These are phyloP conservation scores for Lycaena phlaeas DNA, from an alignment of 2,888 invertebrate species.

Conservation along the genomic window DNA sequence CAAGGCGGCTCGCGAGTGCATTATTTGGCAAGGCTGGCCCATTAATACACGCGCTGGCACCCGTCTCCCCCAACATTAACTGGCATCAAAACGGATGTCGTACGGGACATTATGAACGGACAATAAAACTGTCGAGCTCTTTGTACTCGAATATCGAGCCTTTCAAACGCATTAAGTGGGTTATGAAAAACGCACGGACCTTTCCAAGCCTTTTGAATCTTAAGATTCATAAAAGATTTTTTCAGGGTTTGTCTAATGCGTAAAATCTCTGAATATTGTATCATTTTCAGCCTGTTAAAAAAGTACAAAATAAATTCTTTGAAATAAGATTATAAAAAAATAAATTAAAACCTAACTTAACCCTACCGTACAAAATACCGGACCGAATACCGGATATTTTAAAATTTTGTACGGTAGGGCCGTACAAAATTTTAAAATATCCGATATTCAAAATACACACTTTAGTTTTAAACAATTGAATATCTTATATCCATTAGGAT, in stretches of 20 bases:
- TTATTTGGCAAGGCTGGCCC: slow-evolving; percentile 54
- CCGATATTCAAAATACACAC: too few species aligned
- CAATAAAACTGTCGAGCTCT: slow-evolving; percentile 53
- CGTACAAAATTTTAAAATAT: too few species aligned
- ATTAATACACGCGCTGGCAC: slow-evolving; percentile 59
- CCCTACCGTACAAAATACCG: too few species aligned
- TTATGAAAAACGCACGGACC: slow-evolving; percentile 9
- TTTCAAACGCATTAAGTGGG: slow-evolving; percentile 16
- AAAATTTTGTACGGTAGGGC: too few species aligned
- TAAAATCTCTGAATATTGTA: too few species aligned
- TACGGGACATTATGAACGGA: slow-evolving; percentile 57
- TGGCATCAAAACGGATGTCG: slow-evolving; percentile 63
- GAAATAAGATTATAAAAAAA: too few species aligned
- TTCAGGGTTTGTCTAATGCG: not conserved
- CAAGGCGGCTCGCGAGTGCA: slow-evolving; percentile 35
- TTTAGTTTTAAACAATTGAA: too few species aligned
- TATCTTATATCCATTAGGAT: too few species aligned
- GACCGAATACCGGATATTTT: too few species aligned
- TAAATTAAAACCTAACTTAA: too few species aligned
- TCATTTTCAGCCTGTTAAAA: too few species aligned
- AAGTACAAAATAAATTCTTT: too few species aligned
- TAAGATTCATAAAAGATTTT: not conserved
- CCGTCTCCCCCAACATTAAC: slow-evolving; percentile 50
- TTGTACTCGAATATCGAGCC: slow-evolving; percentile 23
- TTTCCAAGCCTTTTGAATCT: slow-evolving; percentile 1